Evolutionary conservation across 2,888 invertebrate genomes (phyloP).

Genomic region (Chrysopilus asiliformis): DNA sequence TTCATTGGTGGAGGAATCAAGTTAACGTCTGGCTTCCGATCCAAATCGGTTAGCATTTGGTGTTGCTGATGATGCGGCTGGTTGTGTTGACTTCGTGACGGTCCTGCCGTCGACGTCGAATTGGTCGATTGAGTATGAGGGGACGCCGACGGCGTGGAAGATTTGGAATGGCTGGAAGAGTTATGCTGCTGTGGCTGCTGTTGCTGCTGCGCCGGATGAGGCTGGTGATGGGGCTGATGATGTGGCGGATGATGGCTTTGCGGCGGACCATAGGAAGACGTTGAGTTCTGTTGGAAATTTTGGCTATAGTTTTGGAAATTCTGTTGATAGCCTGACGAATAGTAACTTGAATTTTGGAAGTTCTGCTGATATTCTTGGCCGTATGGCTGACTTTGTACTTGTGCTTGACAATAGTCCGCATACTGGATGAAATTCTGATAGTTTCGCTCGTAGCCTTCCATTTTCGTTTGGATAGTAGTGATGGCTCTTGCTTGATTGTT

Average conservation of each 20-base stretch:
- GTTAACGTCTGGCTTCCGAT: constrained; percentile 31
- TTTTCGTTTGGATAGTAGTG: constrained; percentile 32
- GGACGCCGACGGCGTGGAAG: constrained; percentile 12
- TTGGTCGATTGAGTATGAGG: constrained; percentile 15
- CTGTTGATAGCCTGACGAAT: constrained; percentile 12
- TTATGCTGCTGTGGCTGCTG: constrained; percentile 2
- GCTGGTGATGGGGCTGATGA: constrained; percentile 17
- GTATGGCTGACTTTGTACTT: constrained; percentile 27
- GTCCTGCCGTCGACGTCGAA: constrained; percentile 1
- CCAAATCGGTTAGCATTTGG: constrained; percentile 22
- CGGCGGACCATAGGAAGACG: constrained; percentile 17
- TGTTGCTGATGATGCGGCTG: constrained; percentile 5
- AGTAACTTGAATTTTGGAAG: constrained; percentile 13
- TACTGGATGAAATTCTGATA: constrained; percentile 37
- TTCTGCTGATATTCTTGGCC: constrained; percentile 10
- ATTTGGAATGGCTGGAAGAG: constrained; percentile 17
- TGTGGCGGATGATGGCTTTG: constrained; percentile 14
- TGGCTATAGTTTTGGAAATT: constrained; percentile 13
- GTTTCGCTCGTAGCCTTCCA: constrained; percentile 36
- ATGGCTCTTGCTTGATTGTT: constrained; percentile 32
- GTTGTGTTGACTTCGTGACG: constrained; percentile 10
- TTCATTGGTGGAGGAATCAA: constrained; percentile 33
- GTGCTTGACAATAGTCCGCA: constrained; percentile 36
- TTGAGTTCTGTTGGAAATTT: constrained; percentile 17
- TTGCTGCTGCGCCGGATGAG: not conserved